Conservation (phyloP, 2,113 vertebrate species). For the Neogale vison region DNA sequence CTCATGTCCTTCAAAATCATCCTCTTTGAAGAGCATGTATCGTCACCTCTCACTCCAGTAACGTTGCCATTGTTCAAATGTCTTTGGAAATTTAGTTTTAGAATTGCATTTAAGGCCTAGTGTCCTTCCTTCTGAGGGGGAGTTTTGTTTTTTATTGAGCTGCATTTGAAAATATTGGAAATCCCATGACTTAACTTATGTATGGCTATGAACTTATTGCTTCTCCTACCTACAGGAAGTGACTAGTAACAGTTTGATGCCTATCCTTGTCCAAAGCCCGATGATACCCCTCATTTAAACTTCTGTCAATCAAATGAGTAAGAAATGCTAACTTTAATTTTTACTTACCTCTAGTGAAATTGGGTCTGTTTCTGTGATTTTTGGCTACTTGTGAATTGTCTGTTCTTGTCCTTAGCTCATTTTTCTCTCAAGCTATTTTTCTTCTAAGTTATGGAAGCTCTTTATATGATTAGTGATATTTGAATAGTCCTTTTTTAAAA, state of each 20-base stretch:
- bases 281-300: neutral
- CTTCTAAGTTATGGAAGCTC: neutral
- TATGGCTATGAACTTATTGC: neutral
- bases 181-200: neutral
- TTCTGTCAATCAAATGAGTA: neutral
- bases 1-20: neutral
- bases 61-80: neutral
- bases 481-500: neutral
- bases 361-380: neutral
- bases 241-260: neutral
- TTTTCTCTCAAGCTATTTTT: conserved; percentile 47
- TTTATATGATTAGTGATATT: conserved; percentile 12
- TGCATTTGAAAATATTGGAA: conserved; percentile 7
- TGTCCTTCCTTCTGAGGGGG: neutral
- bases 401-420: conserved; percentile 23
- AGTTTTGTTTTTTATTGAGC: neutral
- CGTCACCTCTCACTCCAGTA: neutral
- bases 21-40: neutral
- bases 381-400: neutral
- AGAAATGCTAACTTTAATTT: conserved; percentile 10
- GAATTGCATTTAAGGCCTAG: neutral
- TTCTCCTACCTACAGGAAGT: conserved; percentile 11
- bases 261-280: neutral
- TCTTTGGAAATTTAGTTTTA: conserved; percentile 15
- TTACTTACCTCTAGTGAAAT: neutral